Base-by-base conservation (phyloP, 1,140 invertebrate genomes). In the Drosophila nigrodunni region DNA sequence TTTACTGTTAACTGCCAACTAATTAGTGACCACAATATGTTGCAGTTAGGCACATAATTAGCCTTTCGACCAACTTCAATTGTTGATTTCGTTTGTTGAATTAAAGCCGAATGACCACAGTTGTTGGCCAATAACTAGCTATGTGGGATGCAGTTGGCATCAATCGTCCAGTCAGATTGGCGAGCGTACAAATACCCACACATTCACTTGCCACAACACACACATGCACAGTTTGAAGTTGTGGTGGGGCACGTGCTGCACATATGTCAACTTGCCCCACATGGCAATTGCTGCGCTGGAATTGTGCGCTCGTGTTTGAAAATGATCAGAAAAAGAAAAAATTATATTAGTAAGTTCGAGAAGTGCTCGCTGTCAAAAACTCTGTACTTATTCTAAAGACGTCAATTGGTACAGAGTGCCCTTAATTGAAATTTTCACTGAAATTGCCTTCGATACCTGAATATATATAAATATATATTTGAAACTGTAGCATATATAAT, bases 261-360 rank as follows among this genome's bases (percentile, higher is more conserved):
- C 88, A 87, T 88, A 88, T 88, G 83, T 87, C 83, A 88, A 77
- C 74, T 74, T 61, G 83, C 66, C 79, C 71, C 82, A 86, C 50
- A 79, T 87, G 78, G 60, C 72, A 59, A 64, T 72, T 71, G 66
- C 64, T 67, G 68, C 54, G 59, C 67, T 60, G n/a, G 35, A 87
- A 87, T 79, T 70, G 82, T 62, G n/a, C 77, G 68, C 80, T 79
- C 83, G 77, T 77, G 77, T 80, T 77, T 72, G 73, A 76, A 87
- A 80, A 88, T 88, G 68, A 74, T 66, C 47, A 69, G 70, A 76
- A 62, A 78, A 55, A 25, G 7, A 35, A 37, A 18, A 25, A 4
- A 30, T 30, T 30, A 4, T 30, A 30, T 30, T 30, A 30, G 25
- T 5, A 30, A 30, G 6, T 4, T 4, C 25, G 25, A 30, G 25